These are phyloP conservation scores for Myocastor coypus DNA, from an alignment of 2,113 vertebrate genomes.

Conservation along the genomic window DNA sequence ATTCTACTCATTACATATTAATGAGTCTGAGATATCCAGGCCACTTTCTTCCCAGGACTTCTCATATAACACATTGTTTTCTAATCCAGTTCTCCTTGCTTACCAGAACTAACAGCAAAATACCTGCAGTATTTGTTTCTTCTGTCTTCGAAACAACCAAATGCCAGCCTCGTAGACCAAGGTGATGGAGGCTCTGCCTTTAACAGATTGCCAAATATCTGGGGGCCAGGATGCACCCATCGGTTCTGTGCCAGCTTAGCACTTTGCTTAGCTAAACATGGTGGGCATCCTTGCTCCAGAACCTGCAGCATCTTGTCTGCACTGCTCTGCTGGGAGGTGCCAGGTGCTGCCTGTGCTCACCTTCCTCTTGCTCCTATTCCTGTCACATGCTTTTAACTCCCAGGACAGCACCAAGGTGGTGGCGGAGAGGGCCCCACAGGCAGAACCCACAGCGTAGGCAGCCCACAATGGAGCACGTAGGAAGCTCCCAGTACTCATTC, in stretches of 20 bases:
- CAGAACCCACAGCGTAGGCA: neutral
- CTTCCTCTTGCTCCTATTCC: neutral
- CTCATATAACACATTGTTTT: neutral
- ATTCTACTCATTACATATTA: neutral
- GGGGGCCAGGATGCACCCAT: neutral
- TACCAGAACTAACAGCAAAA: conserved; percentile 9
- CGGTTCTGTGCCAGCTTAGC: neutral
- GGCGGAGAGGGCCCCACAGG: neutral
- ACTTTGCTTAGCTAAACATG: neutral
- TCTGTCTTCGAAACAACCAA: neutral
- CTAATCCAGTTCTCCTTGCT: neutral
- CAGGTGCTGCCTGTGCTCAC: neutral
- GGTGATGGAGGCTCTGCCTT: neutral
- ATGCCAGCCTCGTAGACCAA: neutral
- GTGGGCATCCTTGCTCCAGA: neutral
- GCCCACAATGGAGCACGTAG: neutral
- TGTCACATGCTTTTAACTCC: neutral
- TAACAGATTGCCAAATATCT: neutral
- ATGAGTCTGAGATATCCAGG: neutral
- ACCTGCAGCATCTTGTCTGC: neutral
- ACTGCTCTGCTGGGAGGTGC: neutral
- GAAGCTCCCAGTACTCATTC: neutral
- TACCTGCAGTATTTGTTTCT: neutral
- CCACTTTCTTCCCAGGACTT: neutral
- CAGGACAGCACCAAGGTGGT: neutral